phyloP scores from a whole-genome alignment of 2,113 vertebrate species.

The Cyanocitta stelleri region DNA sequence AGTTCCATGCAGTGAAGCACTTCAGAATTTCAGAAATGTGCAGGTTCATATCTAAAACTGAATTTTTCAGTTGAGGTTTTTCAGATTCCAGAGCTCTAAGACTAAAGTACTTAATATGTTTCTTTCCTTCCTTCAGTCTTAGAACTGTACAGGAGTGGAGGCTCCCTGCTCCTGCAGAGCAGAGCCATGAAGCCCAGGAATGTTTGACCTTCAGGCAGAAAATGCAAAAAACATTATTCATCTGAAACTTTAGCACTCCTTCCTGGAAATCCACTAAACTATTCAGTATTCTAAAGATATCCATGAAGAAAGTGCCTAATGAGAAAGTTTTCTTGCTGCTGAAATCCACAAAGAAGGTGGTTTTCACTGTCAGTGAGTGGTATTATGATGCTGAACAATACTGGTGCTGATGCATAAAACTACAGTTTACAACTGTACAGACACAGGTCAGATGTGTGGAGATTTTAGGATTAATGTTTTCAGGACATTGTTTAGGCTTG shows the following conservation, averaged over 20 bases:
- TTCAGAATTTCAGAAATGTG: neutral
- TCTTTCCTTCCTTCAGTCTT: neutral
- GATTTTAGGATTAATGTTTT: neutral
- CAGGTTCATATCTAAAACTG: neutral
- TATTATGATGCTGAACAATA: neutral
- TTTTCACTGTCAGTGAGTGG: slow-evolving; percentile 28
- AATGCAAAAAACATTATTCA: neutral
- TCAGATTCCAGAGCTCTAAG: neutral
- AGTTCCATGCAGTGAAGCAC: neutral
- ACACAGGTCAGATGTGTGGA: neutral
- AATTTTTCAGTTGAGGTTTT: neutral
- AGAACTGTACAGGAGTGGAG: neutral
- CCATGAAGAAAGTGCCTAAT: neutral
- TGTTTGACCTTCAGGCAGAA: slow-evolving; percentile 17
- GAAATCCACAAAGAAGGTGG: neutral
- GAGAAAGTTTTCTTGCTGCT: slow-evolving; percentile 16
- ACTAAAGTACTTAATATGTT: neutral
- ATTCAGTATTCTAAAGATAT: neutral
- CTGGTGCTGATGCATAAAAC: neutral
- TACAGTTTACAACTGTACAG: neutral
- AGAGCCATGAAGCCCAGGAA: neutral
- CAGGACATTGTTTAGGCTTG: neutral
- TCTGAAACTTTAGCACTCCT: neutral
- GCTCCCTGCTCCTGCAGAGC: neutral
- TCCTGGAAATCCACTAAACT: slow-evolving; percentile 11